Percentiles rank a stretch among this genome's conserved stretches.
Conservation (phyloP, 2,888 invertebrate genomes). For the Caenorhabditis zanzibari region DNA sequence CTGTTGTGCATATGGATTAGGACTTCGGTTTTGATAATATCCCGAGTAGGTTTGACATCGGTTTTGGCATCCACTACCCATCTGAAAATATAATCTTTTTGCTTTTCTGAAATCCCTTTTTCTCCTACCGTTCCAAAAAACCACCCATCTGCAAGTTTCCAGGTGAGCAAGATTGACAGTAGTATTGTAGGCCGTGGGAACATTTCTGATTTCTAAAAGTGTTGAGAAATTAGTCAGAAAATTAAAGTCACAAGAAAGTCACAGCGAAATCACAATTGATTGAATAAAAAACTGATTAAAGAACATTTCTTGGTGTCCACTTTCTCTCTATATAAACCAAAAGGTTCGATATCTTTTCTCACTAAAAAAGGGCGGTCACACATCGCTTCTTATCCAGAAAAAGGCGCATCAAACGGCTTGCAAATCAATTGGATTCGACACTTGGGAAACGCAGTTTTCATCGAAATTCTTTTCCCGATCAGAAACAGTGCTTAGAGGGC, state of each 20-base stretch:
- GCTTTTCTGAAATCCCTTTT: neutral
- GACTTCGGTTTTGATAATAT: constrained; percentile 43
- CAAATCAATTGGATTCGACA: constrained; percentile 58
- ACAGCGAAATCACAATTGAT: neutral
- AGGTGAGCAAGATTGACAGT: constrained; percentile 16
- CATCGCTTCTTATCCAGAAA: constrained; percentile 12
- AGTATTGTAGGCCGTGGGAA: constrained; percentile 16
- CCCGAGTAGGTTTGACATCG: constrained; percentile 50
- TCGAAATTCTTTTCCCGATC: constrained; percentile 23
- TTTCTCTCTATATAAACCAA: constrained; percentile 37
- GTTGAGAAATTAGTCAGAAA: neutral
- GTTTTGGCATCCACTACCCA: constrained; percentile 51
- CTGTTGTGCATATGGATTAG: constrained; percentile 44
- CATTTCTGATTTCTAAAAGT: constrained; percentile 14
- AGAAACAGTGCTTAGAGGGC: constrained; percentile 41
- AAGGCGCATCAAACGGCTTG: constrained; percentile 54
- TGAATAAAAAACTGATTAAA: neutral
- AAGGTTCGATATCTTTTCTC: constrained; percentile 11
- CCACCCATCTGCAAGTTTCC: constrained; percentile 28
- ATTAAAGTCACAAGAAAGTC: constrained; percentile 7
- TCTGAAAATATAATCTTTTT: constrained; percentile 40
- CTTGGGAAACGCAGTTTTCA: constrained; percentile 58
- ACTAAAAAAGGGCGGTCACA: constrained; percentile 48
- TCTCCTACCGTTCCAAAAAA: constrained; percentile 41
- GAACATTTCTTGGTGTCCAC: neutral